A percentile compares a stretch with the other conserved stretches of the same genome.
These are phyloP conservation scores for Koerneria pararmatus DNA, from an alignment of 2,888 invertebrate genomes.

Conservation along the genomic window DNA sequence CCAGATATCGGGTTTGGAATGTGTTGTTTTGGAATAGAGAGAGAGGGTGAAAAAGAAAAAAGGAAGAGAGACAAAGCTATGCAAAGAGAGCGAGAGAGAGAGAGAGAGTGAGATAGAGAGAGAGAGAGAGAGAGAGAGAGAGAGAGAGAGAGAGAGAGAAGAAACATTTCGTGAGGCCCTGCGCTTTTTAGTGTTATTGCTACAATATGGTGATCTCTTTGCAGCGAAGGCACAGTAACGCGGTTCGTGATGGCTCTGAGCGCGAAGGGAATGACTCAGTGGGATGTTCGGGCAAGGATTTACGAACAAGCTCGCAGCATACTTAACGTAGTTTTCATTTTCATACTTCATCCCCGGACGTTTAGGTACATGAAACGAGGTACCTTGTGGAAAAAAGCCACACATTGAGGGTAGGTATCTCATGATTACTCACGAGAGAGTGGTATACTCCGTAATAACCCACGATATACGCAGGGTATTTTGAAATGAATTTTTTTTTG, in stretches of 20 bases:
- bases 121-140: conserved; percentile 8
- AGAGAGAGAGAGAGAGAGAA: not conserved
- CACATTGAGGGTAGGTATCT: no score
- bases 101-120: no score
- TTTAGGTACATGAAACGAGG: not conserved
- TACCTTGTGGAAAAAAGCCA: no score
- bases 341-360: not conserved
- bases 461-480: no score
- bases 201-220: no score
- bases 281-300: conserved; percentile 49
- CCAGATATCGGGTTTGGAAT: not conserved
- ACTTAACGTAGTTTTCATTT: not conserved
- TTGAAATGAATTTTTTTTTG: no score
- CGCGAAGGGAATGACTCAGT: conserved; percentile 53
- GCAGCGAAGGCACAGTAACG: conserved; percentile 27
- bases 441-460: no score
- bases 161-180: no score
- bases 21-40: not conserved
- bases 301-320: conserved; percentile 28
- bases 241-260: conserved; percentile 51
- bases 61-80: no score
- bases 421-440: no score
- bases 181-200: no score
- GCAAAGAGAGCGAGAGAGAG: no score
- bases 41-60: not conserved